phyloP scores from a whole-genome alignment of 2,888 invertebrate genomes.

The Diarsia rubi region DNA sequence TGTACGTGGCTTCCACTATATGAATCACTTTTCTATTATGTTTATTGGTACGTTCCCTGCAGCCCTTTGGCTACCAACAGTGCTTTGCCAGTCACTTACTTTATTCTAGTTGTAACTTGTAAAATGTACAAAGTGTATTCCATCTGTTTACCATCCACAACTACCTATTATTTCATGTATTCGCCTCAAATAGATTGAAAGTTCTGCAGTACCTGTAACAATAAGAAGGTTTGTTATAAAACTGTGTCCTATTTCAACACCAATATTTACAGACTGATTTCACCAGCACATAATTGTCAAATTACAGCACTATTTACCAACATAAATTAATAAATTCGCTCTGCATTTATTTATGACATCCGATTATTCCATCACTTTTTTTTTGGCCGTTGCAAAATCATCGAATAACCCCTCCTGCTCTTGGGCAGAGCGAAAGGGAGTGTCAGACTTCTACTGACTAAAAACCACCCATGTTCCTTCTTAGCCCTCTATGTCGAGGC shows the following conservation, averaged over 20 bases:
- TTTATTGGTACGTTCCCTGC: constrained; percentile 6
- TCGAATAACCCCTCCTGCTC: too few relatives aligned
- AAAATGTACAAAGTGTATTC: background rate
- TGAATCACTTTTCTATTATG: constrained; percentile 56
- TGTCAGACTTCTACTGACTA: too few relatives aligned
- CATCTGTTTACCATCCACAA: background rate
- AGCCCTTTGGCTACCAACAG: constrained; percentile 19
- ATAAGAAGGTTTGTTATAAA: background rate
- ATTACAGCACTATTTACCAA: background rate
- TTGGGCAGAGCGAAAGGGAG: too few relatives aligned
- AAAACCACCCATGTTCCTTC: too few relatives aligned
- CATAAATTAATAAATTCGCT: constrained; percentile 33
- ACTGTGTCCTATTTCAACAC: background rate
- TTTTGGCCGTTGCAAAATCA: too few relatives aligned
- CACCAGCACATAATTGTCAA: background rate
- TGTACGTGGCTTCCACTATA: constrained; percentile 53
- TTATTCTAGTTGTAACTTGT: background rate
- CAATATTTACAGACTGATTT: background rate
- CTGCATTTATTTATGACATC: constrained; percentile 28
- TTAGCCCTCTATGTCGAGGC: too few relatives aligned
- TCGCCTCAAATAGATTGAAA: background rate
- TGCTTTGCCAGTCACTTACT: constrained; percentile 3
- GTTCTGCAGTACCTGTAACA: constrained; percentile 52
- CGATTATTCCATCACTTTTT: too few relatives aligned
- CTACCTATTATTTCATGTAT: background rate